Evolutionary conservation across 2,888 invertebrate species (phyloP).

Genomic region (Congeria kusceri): DNA sequence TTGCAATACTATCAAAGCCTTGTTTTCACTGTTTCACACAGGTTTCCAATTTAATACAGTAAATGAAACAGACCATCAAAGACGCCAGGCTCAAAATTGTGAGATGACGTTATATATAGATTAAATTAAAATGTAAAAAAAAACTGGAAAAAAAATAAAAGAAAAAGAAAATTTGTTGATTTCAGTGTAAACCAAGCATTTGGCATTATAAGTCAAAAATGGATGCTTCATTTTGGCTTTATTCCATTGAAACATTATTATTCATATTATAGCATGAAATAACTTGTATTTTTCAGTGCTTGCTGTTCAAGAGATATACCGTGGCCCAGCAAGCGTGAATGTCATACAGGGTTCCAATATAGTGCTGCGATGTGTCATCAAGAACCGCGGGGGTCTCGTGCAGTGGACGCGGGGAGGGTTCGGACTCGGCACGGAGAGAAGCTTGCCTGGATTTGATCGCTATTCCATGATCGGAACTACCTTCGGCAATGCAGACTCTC

Average conservation of each 20-base stretch:
- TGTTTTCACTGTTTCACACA: too few species aligned
- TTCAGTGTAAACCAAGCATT: too few species aligned
- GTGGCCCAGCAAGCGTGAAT: constrained; percentile 96
- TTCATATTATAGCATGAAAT: neutral
- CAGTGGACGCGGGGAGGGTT: constrained; percentile 98
- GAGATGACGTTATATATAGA: too few species aligned
- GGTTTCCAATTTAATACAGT: too few species aligned
- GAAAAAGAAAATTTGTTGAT: too few species aligned
- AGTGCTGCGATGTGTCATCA: constrained; percentile 95
- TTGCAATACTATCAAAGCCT: too few species aligned
- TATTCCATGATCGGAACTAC: constrained; percentile 95
- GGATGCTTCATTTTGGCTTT: too few species aligned
- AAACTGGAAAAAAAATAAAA: too few species aligned
- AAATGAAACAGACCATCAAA: too few species aligned
- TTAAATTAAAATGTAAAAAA: too few species aligned
- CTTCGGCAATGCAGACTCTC: neutral
- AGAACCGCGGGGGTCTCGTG: constrained; percentile 94
- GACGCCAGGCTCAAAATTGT: too few species aligned
- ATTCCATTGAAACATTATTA: neutral
- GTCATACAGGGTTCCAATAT: constrained; percentile 95
- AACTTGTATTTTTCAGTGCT: constrained; percentile 61
- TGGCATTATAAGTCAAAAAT: too few species aligned
- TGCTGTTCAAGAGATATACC: constrained; percentile 93
- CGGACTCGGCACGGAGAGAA: constrained; percentile 95
- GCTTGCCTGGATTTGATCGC: constrained; percentile 95